Evolutionary conservation across 2,113 vertebrate genomes (phyloP).

Genomic region (Physeter macrocephalus): DNA sequence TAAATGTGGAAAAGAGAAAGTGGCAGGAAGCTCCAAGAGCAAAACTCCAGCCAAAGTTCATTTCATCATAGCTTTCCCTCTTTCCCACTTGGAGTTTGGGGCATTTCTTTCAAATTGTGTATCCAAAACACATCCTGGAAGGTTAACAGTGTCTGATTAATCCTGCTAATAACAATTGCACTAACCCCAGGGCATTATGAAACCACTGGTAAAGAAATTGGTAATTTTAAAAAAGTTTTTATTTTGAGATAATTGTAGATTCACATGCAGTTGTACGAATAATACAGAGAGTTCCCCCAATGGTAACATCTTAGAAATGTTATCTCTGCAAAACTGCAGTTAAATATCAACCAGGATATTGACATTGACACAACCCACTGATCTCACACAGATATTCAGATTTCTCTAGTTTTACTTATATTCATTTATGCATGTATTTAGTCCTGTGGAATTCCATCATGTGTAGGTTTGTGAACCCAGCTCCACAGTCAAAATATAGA

Average conservation of each 20-base stretch:
- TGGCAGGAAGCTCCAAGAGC: background rate
- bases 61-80: background rate
- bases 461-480: background rate
- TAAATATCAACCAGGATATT: background rate
- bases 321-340: background rate
- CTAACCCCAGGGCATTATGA: background rate
- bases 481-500: background rate
- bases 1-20: background rate
- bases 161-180: background rate
- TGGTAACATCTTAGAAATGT: background rate
- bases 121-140: background rate
- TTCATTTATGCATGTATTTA: background rate
- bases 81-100: background rate
- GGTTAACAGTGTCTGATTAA: background rate
- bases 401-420: background rate
- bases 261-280: background rate
- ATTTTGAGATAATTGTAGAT: background rate
- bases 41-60: background rate
- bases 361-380: background rate
- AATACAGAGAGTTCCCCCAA: background rate
- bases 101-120: background rate
- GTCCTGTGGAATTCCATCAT: background rate
- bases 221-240: background rate
- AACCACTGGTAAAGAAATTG: background rate
- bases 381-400: background rate